Base-by-base conservation (phyloP, 2,113 vertebrate species). In the Mobula birostris region DNA sequence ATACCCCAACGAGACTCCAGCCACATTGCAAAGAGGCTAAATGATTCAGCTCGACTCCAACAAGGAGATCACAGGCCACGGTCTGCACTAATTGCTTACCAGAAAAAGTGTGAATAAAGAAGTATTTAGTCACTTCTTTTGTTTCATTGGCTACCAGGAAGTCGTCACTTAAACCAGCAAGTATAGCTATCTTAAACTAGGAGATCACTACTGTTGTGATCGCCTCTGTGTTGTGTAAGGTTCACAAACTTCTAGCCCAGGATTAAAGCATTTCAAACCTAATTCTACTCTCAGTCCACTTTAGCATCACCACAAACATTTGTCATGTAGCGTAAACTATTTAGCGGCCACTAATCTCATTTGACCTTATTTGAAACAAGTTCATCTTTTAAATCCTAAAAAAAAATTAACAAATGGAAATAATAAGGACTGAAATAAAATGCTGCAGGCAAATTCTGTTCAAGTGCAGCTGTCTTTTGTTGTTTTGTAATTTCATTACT, bases 401-500 rank as follows among this genome's bases (percentile, higher is more conserved):
- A 93, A 27, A 93, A 93, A 93, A 56, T 56, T 24, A 93, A 48
- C 90, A 93, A 93, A 93, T 36, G 29, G 29, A 93, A 29, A 93
- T 74, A 74, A 74, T 56, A 29, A 72, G 9, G 66, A 76, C 40
- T 48, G 70, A 15, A 93, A 21, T 74, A 40, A 93, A 29, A 93
- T 90, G 61, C 15, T 58, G 19, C 29, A 66, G 61, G 85, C 63
- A 63, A 56, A 29, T 93, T 32, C 91, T 93, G 24, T 93, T 93
- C 68, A 56, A 93, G 91, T 72, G 24, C 27, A 6, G 21, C 36
- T 76, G 40, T 76, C 68, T 48, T 24, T 40, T 40, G 40, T 12
- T 74, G 70, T 72, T 93, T 70, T 93, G 32, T 76, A 74, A 74
- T 48, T 40, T 36, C 61, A 90, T 21, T 32, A 5, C 82, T 74